Percentiles rank a stretch among this genome's conserved stretches.
phyloP scores from a whole-genome alignment of 2,797 vertebrate species.

The Galaxias olidus region DNA sequence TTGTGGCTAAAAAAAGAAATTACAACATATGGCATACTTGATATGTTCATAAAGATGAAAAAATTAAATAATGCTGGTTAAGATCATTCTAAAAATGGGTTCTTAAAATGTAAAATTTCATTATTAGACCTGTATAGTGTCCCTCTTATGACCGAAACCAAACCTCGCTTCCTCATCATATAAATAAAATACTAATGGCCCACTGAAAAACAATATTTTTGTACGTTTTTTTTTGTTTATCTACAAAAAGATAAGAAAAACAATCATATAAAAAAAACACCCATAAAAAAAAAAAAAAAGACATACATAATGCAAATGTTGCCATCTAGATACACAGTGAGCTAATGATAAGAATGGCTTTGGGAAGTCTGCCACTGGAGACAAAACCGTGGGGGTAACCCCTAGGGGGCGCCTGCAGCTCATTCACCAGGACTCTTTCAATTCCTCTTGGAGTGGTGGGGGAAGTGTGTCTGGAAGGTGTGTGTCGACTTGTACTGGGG shows the following conservation, averaged over 20 bases:
- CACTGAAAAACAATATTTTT: constrained; percentile 35
- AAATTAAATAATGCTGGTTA: constrained; percentile 71
- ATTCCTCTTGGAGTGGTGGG: constrained; percentile 51
- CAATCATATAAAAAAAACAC: constrained; percentile 64
- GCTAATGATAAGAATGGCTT: constrained; percentile 51
- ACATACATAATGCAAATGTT: constrained; percentile 27
- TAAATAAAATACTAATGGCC: constrained; percentile 82
- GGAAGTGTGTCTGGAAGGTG: constrained; percentile 49
- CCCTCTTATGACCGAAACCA: constrained; percentile 47
- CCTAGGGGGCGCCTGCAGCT: constrained; percentile 33
- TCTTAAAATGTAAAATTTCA: constrained; percentile 42
- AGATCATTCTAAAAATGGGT: constrained; percentile 56
- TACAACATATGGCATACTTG: constrained; percentile 49
- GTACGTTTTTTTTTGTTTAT: constrained; percentile 51
- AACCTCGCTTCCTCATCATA: constrained; percentile 61
- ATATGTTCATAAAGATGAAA: constrained; percentile 67
- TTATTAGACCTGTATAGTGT: constrained; percentile 53
- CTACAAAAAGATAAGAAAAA: constrained; percentile 48
- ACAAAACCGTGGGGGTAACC: constrained; percentile 74
- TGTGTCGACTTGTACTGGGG: constrained; percentile 60
- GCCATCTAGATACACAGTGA: constrained; percentile 52
- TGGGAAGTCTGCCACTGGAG: constrained; percentile 84
- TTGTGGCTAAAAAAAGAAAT: constrained; percentile 34
- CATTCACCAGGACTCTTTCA: constrained; percentile 78
- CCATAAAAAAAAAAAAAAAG: constrained; percentile 53